A percentile compares a stretch with the other conserved stretches of the same genome.
phyloP scores from a whole-genome alignment of 2,113 vertebrate species.

The Neodon shergylaensis region DNA sequence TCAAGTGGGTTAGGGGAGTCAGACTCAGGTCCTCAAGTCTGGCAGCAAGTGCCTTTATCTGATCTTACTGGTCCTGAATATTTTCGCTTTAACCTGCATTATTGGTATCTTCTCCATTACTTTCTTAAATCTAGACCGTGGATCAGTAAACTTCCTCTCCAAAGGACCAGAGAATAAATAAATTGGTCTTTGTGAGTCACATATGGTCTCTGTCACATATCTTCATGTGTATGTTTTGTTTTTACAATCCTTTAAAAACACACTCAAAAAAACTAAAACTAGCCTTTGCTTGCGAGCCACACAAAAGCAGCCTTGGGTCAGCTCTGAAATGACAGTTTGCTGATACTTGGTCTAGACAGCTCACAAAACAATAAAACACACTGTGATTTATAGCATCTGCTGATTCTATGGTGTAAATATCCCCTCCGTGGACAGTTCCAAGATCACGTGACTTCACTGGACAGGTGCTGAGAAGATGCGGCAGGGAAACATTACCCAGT shows the following conservation, averaged over 20 bases:
- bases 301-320: background rate
- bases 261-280: background rate
- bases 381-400: background rate
- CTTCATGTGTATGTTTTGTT: background rate
- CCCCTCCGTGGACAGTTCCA: background rate
- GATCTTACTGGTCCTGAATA: background rate
- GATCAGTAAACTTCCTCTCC: conserved; percentile 13
- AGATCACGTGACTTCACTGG: background rate
- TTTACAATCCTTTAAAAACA: conserved; percentile 32
- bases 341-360: background rate
- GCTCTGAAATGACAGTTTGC: conserved; percentile 12
- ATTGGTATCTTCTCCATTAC: conserved; percentile 25
- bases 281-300: background rate
- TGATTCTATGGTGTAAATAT: background rate
- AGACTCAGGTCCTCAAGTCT: background rate
- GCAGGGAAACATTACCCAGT: background rate
- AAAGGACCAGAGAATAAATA: background rate
- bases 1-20: background rate
- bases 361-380: conserved; percentile 39
- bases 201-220: conserved; percentile 12
- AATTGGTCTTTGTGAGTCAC: background rate
- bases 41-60: background rate
- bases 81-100: conserved; percentile 38
- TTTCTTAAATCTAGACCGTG: conserved; percentile 29
- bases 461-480: background rate